phyloP scores from a whole-genome alignment of 1,140 invertebrate genomes.

The Bombus superbus region DNA sequence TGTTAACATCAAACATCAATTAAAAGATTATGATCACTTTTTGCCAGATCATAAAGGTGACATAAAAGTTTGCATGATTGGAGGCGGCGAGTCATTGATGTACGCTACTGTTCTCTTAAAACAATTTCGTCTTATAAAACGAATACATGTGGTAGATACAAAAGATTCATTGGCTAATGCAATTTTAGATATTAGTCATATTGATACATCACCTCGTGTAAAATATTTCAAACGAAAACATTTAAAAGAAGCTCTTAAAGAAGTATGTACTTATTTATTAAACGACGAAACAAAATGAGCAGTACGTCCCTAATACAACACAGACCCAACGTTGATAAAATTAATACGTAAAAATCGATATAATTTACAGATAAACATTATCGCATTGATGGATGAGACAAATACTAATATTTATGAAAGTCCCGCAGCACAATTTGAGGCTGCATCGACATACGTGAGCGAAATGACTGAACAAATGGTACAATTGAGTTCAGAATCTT shows the following conservation, averaged over 20 bases:
- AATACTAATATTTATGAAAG: constrained; percentile 59
- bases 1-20: not conserved
- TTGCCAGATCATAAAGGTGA: constrained; percentile 22
- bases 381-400: constrained; percentile 76
- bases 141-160: constrained; percentile 72
- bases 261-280: constrained; percentile 56
- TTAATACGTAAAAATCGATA: constrained; percentile 2
- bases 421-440: constrained; percentile 63
- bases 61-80: constrained; percentile 73
- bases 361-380: constrained; percentile 70
- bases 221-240: constrained; percentile 68
- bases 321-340: not conserved
- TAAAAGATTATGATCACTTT: not conserved
- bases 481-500: constrained; percentile 64
- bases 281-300: not conserved
- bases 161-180: constrained; percentile 52
- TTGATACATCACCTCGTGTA: constrained; percentile 73
- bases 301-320: no score
- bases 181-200: constrained; percentile 65
- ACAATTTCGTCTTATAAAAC: constrained; percentile 73
- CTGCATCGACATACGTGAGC: constrained; percentile 63
- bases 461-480: constrained; percentile 69
- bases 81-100: constrained; percentile 68
- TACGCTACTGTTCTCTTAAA: constrained; percentile 74
- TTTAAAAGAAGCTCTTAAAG: constrained; percentile 60